Evolutionary conservation across 1,140 invertebrate species (phyloP), one percentile per base, ranked within the genome.

Genomic region (Aphelenchoides fujianensis): DNA sequence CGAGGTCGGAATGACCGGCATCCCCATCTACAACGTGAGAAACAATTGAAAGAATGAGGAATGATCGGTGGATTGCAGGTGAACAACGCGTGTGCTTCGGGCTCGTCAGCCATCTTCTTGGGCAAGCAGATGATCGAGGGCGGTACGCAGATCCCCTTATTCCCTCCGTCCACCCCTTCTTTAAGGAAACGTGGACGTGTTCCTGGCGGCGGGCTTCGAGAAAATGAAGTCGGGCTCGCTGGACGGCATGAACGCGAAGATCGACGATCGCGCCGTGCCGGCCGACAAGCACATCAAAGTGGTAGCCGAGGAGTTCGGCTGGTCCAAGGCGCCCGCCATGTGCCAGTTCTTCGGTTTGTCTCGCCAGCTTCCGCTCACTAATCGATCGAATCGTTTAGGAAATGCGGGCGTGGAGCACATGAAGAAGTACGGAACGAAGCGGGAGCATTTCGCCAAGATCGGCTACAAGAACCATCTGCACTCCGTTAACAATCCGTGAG

Each of bases 381-480:
- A 90, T 92, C n/a, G 90, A 93, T 3, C 95, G 98, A 85, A 88
- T 97, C n/a, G 85, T 98, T 98, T 88, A n/a, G 78, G 73, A 34
- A 95, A 96, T 86, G 95, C 95, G 73, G 96, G 91, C 5, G 86
- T 90, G 57, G 95, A 98, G 80, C 94, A 98, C 82, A 97, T 98
- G 93, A 89, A 93, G 80, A 95, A 94, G 85, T 96, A 96, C 86
- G 94, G 76, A 30, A 94, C 93, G 0, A 94, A 90, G 74, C 89
- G 90, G 23, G 89, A 93, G 61, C 94, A 97, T 84, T 91, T 97
- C 85, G 95, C 93, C 0, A 97, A 97, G 87, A 94, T 98, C 82
- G 95, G 95, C 0, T 91, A 91, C 74, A 98, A 98, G 84, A 98
- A 98, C 86, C 95, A 98, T 85, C 90, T 92, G 76, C 95, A 98